A percentile compares a stretch with the other conserved stretches of the same genome.
Conservation (phyloP, 2,888 invertebrate species). For the Gryllus longicercus region DNA sequence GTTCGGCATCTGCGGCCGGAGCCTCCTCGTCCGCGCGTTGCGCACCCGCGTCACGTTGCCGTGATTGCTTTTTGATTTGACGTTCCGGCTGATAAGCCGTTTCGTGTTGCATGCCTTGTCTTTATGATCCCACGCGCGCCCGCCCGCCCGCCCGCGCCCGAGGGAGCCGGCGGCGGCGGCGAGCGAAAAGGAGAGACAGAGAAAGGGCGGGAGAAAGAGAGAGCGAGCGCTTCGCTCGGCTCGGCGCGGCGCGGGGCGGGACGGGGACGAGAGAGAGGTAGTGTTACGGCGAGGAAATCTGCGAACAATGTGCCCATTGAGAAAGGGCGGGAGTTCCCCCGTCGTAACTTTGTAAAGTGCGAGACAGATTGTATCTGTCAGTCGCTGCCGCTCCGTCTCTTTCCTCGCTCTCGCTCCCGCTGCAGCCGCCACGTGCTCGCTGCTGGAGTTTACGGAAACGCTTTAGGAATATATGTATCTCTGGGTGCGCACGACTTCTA, state of each 20-base stretch:
- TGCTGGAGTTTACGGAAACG: background rate
- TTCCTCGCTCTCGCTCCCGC: background rate
- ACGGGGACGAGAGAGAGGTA: background rate
- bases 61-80: slow-evolving; percentile 17
- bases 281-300: slow-evolving; percentile 17
- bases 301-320: slow-evolving; percentile 17
- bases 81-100: slow-evolving; percentile 17
- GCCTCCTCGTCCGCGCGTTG: background rate
- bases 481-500: background rate
- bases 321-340: slow-evolving; percentile 11
- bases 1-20: background rate
- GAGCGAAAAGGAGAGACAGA: too few species aligned
- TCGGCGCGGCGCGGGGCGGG: background rate
- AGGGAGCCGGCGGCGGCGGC: too few species aligned
- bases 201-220: too few species aligned
- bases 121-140: background rate
- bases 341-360: slow-evolving; percentile 17
- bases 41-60: background rate
- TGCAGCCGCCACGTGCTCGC: background rate
- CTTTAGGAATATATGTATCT: slow-evolving; percentile 1
- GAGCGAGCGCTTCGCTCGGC: too few species aligned
- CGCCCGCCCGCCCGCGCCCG: too few species aligned
- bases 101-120: slow-evolving; percentile 17
- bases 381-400: background rate
- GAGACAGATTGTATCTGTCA: slow-evolving; percentile 17